Percentiles rank a stretch among this genome's conserved stretches.
Evolutionary conservation across 2,113 vertebrate species (phyloP).

Genomic region (Periophthalmodon schlosseri): DNA sequence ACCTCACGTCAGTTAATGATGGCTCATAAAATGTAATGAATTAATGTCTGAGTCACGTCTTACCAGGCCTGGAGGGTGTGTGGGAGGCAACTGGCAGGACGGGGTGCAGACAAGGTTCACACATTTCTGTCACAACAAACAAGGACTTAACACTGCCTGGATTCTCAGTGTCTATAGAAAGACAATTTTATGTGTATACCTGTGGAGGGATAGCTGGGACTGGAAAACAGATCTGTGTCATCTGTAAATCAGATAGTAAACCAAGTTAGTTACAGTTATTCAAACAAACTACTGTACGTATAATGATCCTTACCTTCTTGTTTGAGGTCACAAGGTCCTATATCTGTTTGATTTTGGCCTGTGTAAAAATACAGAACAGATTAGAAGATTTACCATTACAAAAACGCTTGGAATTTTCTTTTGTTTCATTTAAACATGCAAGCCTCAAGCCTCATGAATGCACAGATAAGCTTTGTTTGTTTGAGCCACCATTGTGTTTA

Average conservation of each 20-base stretch:
- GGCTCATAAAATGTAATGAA: neutral
- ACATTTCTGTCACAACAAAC: constrained; percentile 59
- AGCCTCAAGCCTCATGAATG: neutral
- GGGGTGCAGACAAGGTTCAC: constrained; percentile 50
- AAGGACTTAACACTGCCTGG: neutral
- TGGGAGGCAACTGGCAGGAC: constrained; percentile 56
- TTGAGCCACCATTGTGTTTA: neutral
- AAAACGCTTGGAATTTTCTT: neutral
- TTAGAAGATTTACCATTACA: neutral
- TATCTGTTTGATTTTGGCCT: constrained; percentile 60
- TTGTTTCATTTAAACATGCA: neutral
- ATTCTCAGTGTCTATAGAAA: neutral
- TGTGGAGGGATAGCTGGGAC: constrained; percentile 64
- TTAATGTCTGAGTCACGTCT: constrained; percentile 9
- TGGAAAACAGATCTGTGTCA: constrained; percentile 72
- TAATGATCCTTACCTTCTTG: constrained; percentile 56
- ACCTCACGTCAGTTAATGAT: neutral
- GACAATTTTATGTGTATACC: constrained; percentile 42
- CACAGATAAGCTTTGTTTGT: neutral
- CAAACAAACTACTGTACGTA: neutral
- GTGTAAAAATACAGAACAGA: neutral
- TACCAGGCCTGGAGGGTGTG: constrained; percentile 70
- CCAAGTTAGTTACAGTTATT: neutral
- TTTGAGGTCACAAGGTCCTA: constrained; percentile 60
- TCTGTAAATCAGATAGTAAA: constrained; percentile 28